Evolutionary conservation across 1,140 invertebrate species (phyloP), one percentile per base, ranked within the genome.

Genomic region (Gryon sp.): DNA sequence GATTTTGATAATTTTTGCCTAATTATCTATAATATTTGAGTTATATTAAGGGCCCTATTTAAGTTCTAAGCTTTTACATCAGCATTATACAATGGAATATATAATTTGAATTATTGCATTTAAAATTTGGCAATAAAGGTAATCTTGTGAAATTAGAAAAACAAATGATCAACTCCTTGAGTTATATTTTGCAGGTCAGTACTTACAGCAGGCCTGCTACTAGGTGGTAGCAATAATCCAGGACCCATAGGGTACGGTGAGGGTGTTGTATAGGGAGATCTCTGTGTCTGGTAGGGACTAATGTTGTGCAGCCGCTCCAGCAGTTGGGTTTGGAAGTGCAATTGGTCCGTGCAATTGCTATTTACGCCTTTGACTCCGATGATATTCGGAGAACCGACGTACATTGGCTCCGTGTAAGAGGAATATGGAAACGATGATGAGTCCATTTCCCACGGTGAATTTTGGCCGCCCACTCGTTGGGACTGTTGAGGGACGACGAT

Each of bases 221-320:
- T 80, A 8, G 83, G 84, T 50, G 86, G 80, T 36, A 85, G 41
- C 41, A 87, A 65, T 20, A 86, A 59, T 70, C 65, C 81, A 1
- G 82, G 68, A 30, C 72, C 77, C 65, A 81, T 82, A 2, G 74
- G 74, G 15, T 83, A 86, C n/a, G 82, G 84, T n/a, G 82, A 82
- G 0, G 87, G 82, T 24, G 84, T 82, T 5, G 84, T 70, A 53
- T 84, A 87, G 6, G 84, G 83, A 45, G 84, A 87, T 57, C 82
- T 81, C 57, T 88, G 83, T 19, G 81, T 78, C 50, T 86, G 82
- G 59, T 86, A 87, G 1, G 86, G 83, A 78, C 89, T 91, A 22
- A 91, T 83, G 9, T 89, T 88, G 78, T 91, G 90, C 24, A 92
- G 80, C 26, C 90, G 88, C 65, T 92, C 91, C 11, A 92, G 69